Conservation (phyloP, 92 coral and sea anemone species). For the Blastomussa wellsi region DNA sequence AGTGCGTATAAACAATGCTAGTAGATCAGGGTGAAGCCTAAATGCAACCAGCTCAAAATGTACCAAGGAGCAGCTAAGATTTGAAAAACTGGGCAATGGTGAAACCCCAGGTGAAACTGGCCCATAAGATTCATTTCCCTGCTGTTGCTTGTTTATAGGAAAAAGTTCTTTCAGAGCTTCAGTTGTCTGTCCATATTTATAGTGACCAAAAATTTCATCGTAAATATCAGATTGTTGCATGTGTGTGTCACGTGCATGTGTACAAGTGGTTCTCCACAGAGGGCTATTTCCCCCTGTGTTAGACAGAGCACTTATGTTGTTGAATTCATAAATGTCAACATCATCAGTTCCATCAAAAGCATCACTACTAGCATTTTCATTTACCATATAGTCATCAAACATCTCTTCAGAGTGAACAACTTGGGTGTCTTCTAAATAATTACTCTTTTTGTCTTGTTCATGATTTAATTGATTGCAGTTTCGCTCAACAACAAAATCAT, state of each 20-base stretch:
- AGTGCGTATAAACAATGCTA: background rate
- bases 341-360: background rate
- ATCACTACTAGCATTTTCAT: background rate
- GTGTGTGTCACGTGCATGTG: background rate
- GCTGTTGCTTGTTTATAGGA: background rate
- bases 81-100: background rate
- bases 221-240: background rate
- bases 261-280: background rate
- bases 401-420: background rate
- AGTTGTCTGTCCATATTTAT: background rate
- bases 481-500: background rate
- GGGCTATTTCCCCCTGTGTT: background rate
- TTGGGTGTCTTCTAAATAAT: background rate
- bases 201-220: conserved; percentile 22
- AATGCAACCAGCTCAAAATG: conserved; percentile 30
- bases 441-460: background rate
- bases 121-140: background rate
- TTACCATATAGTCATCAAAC: background rate
- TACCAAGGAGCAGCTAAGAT: conserved; percentile 5
- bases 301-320: background rate
- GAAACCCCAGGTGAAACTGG: background rate
- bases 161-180: background rate
- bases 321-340: conserved; percentile 32
- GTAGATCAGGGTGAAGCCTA: conserved; percentile 5
- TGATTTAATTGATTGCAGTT: background rate